Percentiles rank a stretch among this genome's conserved stretches.
Conservation (phyloP, 1,140 invertebrate genomes). For the Anoplophora glabripennis region DNA sequence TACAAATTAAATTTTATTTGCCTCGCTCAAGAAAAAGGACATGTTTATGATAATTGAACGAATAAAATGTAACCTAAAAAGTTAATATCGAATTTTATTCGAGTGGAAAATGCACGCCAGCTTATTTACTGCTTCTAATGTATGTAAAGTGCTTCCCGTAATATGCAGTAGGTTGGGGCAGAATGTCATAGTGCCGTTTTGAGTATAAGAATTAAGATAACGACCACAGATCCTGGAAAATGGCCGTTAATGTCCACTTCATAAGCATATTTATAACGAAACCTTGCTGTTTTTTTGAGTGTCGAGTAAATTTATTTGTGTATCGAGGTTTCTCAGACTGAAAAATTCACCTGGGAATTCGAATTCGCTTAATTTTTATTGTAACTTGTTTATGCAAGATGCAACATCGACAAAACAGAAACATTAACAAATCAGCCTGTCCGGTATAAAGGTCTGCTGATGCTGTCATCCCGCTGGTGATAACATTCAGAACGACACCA, state of each 20-base stretch:
- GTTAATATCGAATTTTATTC: constrained; percentile 39
- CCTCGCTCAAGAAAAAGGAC: constrained; percentile 35
- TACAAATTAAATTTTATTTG: constrained; percentile 46
- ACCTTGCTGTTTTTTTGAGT: constrained; percentile 3
- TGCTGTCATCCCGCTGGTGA: too few relatives aligned
- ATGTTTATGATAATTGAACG: constrained; percentile 49
- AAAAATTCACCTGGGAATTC: too few relatives aligned
- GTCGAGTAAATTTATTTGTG: not conserved
- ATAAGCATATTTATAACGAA: constrained; percentile 7
- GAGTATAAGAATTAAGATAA: constrained; percentile 8
- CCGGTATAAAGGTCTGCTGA: too few relatives aligned
- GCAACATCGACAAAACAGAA: too few relatives aligned
- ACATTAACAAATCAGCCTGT: too few relatives aligned
- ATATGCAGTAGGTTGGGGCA: constrained; percentile 5
- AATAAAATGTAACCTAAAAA: constrained; percentile 43
- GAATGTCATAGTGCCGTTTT: not conserved
- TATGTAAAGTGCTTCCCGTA: constrained; percentile 33
- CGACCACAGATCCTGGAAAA: constrained; percentile 4
- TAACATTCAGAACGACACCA: too few relatives aligned
- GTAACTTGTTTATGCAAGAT: too few relatives aligned
- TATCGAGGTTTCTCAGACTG: too few relatives aligned
- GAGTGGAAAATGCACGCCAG: constrained; percentile 26
- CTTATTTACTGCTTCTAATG: constrained; percentile 44
- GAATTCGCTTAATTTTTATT: too few relatives aligned
- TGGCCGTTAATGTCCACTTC: constrained; percentile 6